phyloP scores from a whole-genome alignment of 2,113 vertebrate genomes.

The Platichthys stellatus region DNA sequence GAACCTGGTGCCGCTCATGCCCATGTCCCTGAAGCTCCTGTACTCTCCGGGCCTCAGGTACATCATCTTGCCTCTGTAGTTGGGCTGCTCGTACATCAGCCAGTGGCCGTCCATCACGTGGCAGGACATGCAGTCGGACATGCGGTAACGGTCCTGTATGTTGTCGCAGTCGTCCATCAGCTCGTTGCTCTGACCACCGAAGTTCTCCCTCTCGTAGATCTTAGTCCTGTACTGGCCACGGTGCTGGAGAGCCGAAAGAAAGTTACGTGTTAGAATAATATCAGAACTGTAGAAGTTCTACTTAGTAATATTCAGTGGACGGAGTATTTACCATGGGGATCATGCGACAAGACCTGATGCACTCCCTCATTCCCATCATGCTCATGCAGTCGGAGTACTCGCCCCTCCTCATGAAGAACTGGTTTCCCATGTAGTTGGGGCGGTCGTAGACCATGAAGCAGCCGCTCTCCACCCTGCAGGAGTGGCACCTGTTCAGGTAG shows the following conservation, averaged over 20 bases:
- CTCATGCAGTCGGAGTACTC: slow-evolving; percentile 67
- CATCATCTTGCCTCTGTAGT: slow-evolving; percentile 61
- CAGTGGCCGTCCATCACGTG: no score
- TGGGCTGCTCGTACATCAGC: no score
- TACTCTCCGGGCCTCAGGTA: slow-evolving; percentile 79
- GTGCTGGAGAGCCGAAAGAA: background rate
- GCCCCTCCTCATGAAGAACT: slow-evolving; percentile 78
- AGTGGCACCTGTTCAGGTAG: slow-evolving; percentile 76
- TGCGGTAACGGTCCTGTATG: no score
- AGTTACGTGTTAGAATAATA: background rate
- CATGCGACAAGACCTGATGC: slow-evolving; percentile 77
- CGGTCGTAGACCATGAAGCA: slow-evolving; percentile 80
- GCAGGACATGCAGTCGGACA: no score
- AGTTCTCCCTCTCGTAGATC: no score
- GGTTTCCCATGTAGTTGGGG: slow-evolving; percentile 79
- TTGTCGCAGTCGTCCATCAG: no score
- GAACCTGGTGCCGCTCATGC: slow-evolving; percentile 49
- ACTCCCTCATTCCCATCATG: slow-evolving; percentile 64
- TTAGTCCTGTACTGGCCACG: no score
- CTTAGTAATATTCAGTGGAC: background rate
- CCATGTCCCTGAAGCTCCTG: slow-evolving; percentile 73
- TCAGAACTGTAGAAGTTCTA: background rate
- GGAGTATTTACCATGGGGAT: slow-evolving; percentile 63
- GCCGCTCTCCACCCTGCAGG: slow-evolving; percentile 71
- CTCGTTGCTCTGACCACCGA: no score